Base-by-base conservation (phyloP, 1,140 invertebrate genomes). In the Macrostomum lignano region DNA sequence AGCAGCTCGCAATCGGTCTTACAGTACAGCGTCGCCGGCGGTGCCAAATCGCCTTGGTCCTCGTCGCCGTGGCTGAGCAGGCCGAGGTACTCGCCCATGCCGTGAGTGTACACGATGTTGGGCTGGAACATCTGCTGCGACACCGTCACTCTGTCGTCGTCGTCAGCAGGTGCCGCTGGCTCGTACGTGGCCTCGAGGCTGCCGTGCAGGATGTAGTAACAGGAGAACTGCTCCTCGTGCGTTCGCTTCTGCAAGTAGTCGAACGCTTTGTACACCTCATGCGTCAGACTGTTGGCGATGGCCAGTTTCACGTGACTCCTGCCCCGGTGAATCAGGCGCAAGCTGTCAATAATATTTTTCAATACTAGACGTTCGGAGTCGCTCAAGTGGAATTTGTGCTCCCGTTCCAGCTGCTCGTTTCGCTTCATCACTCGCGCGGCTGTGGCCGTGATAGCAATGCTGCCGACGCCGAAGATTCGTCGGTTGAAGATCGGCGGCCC, bases 111-210 rank as follows among this genome's bases (percentile, higher is more conserved):
- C 7, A 49, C 44, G 4, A 49, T 49, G 34, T 47, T 44, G 1
- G 47, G 44, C 29, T 49, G 45, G 25, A 43, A 47, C 5, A 48
- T 44, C 26, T 40, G 42, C 15, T 42, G 35, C 7, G 44, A 40
- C 36, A 17, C 38, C 38, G n/a, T n/a, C n/a, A n/a, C n/a, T n/a
- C n/a, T n/a, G n/a, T n/a, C n/a, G n/a, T n/a, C n/a, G n/a, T n/a
- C n/a, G n/a, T n/a, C n/a, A n/a, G n/a, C 38, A 4, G 41, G 39
- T 0, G 36, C 33, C 21, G 37, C 40, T 30, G 45, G 38, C 31
- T 47, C 46, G 26, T 49, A 49, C 14, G 45, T 48, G 25, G 47
- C 47, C 36, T 49, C 46, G 7, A 48, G 46, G 0, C 41, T 43
- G 0, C 47, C 47, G 13, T 43, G 38, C 1, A 48, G 30, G 11